These are phyloP conservation scores for Aphaenogaster rudis DNA, from an alignment of 1,140 invertebrate species.

Conservation along the genomic window DNA sequence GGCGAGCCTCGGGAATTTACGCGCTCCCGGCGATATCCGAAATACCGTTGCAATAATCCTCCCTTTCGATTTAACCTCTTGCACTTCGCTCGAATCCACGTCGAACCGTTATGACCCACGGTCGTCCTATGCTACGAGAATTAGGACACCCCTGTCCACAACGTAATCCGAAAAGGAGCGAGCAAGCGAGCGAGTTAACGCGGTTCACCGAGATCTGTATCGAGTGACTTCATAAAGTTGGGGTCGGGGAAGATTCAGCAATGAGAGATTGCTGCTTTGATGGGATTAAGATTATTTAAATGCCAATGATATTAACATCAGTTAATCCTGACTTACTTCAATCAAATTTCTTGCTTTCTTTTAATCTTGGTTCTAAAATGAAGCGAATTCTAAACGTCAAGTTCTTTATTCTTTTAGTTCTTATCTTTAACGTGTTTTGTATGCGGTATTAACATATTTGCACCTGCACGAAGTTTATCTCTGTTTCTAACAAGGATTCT, in stretches of 20 bases:
- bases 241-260: neutral
- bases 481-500: neutral
- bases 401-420: too few relatives aligned
- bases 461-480: neutral
- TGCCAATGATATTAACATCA: neutral
- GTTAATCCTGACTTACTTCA: neutral
- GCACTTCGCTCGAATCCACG: constrained; percentile 44
- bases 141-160: constrained; percentile 47
- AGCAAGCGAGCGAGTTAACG: constrained; percentile 3
- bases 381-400: too few relatives aligned
- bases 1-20: constrained; percentile 66
- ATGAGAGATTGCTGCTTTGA: neutral
- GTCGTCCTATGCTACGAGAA: constrained; percentile 38
- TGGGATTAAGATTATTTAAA: neutral
- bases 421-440: neutral
- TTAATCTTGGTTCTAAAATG: neutral
- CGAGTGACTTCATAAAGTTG: neutral
- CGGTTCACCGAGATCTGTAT: constrained; percentile 22
- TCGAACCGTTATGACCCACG: constrained; percentile 54
- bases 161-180: constrained; percentile 47
- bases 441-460: neutral
- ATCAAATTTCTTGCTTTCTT: neutral
- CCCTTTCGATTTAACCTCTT: constrained; percentile 70
- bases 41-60: constrained; percentile 75
- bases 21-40: constrained; percentile 69